Evolutionary conservation across 2,888 invertebrate species (phyloP).

Genomic region (Therioaphis trifolii): DNA sequence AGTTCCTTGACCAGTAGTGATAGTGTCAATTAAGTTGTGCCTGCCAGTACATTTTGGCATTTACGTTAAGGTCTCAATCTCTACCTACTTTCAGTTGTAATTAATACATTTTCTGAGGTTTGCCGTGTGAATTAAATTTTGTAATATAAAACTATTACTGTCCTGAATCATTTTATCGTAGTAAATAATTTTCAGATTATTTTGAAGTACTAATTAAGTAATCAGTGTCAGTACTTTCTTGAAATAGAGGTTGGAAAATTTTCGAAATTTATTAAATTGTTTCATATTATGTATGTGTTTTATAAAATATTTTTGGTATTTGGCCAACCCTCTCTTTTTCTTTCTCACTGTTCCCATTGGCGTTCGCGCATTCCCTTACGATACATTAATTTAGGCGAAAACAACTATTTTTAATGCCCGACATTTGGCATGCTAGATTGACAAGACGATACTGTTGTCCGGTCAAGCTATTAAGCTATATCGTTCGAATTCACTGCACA

Average conservation of each 20-base stretch:
- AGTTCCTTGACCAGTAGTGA: constrained; percentile 22
- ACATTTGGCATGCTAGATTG: constrained; percentile 48
- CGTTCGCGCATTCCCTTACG: constrained; percentile 35
- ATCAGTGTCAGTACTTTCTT: not conserved
- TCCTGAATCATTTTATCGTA: too few relatives aligned
- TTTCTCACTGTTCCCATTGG: not conserved
- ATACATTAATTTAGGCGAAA: constrained; percentile 50
- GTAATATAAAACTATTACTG: too few relatives aligned
- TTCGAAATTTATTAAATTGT: not conserved
- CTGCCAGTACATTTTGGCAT: not conserved
- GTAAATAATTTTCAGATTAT: too few relatives aligned
- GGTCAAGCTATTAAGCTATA: constrained; percentile 34
- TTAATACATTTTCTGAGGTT: too few relatives aligned
- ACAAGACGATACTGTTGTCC: constrained; percentile 37
- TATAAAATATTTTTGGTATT: constrained; percentile 43
- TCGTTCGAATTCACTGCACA: constrained; percentile 12
- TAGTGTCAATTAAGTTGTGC: not conserved
- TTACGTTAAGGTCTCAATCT: not conserved
- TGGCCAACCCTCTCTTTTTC: constrained; percentile 19
- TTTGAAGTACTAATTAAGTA: too few relatives aligned
- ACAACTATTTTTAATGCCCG: constrained; percentile 54
- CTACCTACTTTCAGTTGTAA: not conserved
- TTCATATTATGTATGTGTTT: not conserved
- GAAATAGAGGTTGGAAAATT: not conserved
- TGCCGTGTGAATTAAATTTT: too few relatives aligned